Percentiles rank a stretch among this genome's conserved stretches.
phyloP scores from a whole-genome alignment of 1,140 invertebrate species.

The Oncopeltus fasciatus region DNA sequence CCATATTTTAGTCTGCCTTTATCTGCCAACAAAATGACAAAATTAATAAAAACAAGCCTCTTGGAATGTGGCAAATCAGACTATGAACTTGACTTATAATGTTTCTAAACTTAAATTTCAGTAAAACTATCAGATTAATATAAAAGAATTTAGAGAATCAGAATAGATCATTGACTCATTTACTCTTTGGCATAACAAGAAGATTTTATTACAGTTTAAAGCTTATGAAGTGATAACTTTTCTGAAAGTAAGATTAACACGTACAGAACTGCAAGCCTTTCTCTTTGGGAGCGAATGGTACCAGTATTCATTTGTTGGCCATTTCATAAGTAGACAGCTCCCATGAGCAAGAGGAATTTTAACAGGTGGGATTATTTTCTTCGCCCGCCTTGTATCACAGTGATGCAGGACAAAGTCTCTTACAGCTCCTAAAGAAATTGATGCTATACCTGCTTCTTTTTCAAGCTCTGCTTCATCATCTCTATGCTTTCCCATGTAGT shows the following conservation, averaged over 20 bases:
- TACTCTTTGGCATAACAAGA: too few species aligned
- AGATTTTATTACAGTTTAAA: too few species aligned
- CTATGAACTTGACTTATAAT: too few species aligned
- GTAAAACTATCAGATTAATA: too few species aligned
- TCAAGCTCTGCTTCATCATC: conserved; percentile 56
- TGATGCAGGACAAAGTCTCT: conserved; percentile 52
- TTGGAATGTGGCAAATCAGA: too few species aligned
- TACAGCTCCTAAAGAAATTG: conserved; percentile 47
- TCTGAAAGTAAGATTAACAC: conserved; percentile 57
- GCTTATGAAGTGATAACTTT: conserved; percentile 31
- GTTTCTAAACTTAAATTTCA: too few species aligned
- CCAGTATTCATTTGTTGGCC: conserved; percentile 55
- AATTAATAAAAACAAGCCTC: too few species aligned
- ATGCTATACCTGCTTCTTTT: conserved; percentile 44
- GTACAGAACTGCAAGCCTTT: conserved; percentile 36
- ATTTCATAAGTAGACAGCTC: conserved; percentile 52
- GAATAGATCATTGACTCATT: too few species aligned
- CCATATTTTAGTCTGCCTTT: too few species aligned
- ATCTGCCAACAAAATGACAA: too few species aligned
- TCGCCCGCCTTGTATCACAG: conserved; percentile 34
- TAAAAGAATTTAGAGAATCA: too few species aligned
- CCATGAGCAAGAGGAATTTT: conserved; percentile 46
- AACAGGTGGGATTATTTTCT: conserved; percentile 22
- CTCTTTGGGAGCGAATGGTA: conserved; percentile 51
- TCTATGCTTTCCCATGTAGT: conserved; percentile 56